Conservation (phyloP, 2,797 vertebrate species). For the Tenualosa thibaudeaui region DNA sequence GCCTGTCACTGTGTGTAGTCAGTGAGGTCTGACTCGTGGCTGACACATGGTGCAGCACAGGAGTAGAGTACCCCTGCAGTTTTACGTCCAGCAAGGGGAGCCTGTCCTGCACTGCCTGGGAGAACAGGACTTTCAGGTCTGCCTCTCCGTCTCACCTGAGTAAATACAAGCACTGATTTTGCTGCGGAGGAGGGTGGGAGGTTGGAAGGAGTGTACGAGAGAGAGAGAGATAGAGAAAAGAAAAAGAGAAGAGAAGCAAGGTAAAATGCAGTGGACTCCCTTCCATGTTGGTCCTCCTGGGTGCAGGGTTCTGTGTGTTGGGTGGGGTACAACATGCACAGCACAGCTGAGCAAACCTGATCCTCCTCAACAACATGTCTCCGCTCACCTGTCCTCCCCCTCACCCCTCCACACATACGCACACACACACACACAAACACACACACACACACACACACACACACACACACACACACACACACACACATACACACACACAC, state of each 20-base stretch:
- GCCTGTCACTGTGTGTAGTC: background rate
- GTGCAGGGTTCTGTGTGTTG: conserved; percentile 61
- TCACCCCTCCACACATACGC: conserved; percentile 13
- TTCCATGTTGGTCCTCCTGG: background rate
- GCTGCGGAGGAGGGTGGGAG: background rate
- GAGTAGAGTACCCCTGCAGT: conserved; percentile 52
- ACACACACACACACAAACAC: background rate
- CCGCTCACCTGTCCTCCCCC: conserved; percentile 46
- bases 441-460: background rate
- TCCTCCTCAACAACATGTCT: conserved; percentile 74
- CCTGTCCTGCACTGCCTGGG: conserved; percentile 51
- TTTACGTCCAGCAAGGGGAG: conserved; percentile 43
- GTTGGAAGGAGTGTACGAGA: background rate
- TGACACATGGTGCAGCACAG: background rate
- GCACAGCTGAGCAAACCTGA: conserved; percentile 81
- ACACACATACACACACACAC: background rate
- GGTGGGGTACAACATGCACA: conserved; percentile 72
- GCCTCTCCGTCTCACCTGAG: conserved; percentile 65
- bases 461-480: conserved; percentile 39
- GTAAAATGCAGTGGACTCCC: conserved; percentile 59
- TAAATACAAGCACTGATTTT: conserved; percentile 58
- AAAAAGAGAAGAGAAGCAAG: conserved; percentile 49
- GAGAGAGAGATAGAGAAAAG: conserved; percentile 7
- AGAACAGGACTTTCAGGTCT: conserved; percentile 78
- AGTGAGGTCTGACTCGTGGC: background rate